phyloP scores from a whole-genome alignment of 2,888 invertebrate genomes.

The Spilarctia lutea region DNA sequence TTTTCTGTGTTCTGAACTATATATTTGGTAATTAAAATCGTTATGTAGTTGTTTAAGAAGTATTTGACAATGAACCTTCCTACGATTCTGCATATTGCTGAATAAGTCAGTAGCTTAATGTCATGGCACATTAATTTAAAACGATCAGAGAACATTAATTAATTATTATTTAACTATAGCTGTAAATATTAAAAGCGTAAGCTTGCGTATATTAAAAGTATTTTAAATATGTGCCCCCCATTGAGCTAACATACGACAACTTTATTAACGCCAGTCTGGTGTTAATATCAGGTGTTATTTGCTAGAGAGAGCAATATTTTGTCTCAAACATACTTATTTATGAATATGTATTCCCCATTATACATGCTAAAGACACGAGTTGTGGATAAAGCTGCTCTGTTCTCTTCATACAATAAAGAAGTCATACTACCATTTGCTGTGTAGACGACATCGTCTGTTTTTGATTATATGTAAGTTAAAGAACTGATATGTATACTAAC shows the following conservation, averaged over 20 bases:
- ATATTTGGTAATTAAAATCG: not conserved
- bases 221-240: not conserved
- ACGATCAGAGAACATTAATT: not conserved
- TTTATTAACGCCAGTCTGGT: not conserved
- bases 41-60: not conserved
- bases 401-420: not conserved
- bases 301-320: not conserved
- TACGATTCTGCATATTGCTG: not conserved
- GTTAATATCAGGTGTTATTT: not conserved
- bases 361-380: not conserved
- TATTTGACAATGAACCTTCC: not conserved
- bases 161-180: not conserved
- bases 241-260: not conserved
- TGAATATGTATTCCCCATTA: not conserved
- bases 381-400: not conserved
- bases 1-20: not conserved
- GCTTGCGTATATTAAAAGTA: not conserved
- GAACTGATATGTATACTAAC: not conserved
- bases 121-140: not conserved
- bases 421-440: not conserved
- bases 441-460: not conserved
- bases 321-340: not conserved
- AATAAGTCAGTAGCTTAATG: not conserved
- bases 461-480: not conserved
- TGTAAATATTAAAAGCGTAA: not conserved